Evolutionary conservation across 2,797 vertebrate genomes (phyloP), one percentile per base, ranked within the genome.

Genomic region (Cyprinodon diabolis): DNA sequence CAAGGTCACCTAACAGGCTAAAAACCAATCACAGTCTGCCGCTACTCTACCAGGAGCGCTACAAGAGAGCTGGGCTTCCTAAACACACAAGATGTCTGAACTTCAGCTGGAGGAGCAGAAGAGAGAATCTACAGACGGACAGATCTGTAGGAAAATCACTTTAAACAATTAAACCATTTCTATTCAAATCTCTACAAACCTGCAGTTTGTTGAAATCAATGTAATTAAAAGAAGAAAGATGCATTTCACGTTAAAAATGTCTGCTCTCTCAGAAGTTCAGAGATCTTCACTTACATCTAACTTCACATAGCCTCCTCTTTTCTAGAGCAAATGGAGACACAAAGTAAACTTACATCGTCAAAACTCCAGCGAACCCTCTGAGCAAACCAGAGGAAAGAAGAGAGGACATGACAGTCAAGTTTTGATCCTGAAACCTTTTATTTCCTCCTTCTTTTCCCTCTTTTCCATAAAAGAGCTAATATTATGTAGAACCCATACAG

Each of bases 311-410:
- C 71, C 58, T 52, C 40, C 17, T 23, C 71, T 63, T 49, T 13
- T 35, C 72, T 69, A 79, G 58, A 23, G 40, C 2, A 3, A 48
- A 23, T 43, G 40, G 52, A 30, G 12, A 56, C 12, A 43, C 57
- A 54, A n/a, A 49, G 37, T 15, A 11, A 78, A 94, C 94, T 95
- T 90, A 94, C 94, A 19, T 95, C 94, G 55, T 95, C 94, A 84
- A 95, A 94, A 86, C 94, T 95, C 94, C 94, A 94, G 81, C 93
- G 94, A 0, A 84, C 86, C 35, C 91, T 89, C 93, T 93, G 82
- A 87, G 52, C 73, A 80, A 78, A 68, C 54, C 74, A 17, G 74
- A 0, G 35, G 48, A 13, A 48, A 57, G 74, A 70, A 35, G 35
- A 77, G n/a, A 74, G 0, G 2, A 86, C 37, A 78, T 3, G 11